Conservation (phyloP, 2,797 vertebrate genomes). For the Hypotaenidia philippensis region DNA sequence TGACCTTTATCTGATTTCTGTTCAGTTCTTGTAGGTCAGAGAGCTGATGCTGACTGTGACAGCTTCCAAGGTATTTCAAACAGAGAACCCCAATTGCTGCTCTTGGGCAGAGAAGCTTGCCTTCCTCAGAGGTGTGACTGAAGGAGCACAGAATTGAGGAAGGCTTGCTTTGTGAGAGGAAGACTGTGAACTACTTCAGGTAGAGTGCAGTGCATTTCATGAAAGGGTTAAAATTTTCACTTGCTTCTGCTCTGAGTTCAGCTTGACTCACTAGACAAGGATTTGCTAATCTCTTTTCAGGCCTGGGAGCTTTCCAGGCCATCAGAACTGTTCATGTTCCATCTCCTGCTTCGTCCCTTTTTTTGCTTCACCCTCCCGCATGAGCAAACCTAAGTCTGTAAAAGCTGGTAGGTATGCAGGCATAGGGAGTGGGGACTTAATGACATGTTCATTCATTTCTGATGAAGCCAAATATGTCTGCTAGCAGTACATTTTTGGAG, state of each 20-base stretch:
- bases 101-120: neutral
- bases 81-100: neutral
- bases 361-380: neutral
- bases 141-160: neutral
- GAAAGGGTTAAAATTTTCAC: neutral
- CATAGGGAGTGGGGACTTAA: neutral
- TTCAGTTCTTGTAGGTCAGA: neutral
- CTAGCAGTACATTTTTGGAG: slow-evolving; percentile 30
- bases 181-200: neutral
- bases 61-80: neutral
- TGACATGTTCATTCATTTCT: slow-evolving; percentile 3
- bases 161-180: neutral
- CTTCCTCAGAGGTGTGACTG: neutral
- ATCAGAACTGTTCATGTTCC: neutral
- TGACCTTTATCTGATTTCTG: neutral
- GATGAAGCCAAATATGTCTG: slow-evolving; percentile 1
- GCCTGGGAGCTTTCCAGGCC: neutral
- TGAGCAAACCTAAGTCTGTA: neutral
- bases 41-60: neutral
- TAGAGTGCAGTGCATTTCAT: neutral
- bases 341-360: neutral
- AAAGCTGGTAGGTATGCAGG: neutral
- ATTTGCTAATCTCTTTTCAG: neutral
- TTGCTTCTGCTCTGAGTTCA: neutral
- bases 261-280: neutral